Base-by-base conservation (phyloP, 2,797 vertebrate genomes). In the Pangasius mekongensis region DNA sequence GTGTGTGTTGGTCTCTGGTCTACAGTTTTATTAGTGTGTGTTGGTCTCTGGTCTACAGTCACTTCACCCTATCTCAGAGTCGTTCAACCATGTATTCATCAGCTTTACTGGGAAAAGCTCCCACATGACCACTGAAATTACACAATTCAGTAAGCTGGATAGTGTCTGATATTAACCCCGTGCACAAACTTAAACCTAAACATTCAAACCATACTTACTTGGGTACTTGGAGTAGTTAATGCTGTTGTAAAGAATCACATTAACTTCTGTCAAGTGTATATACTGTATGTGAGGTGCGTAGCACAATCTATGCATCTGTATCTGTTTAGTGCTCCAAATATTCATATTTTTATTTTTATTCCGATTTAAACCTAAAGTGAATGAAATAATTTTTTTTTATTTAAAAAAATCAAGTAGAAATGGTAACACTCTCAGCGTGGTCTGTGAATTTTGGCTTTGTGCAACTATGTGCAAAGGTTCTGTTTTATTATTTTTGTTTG, bases 31-130 rank as follows among this genome's bases (percentile, higher is more conserved):
- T 81, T 81, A 58, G 3, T 58, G 20, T 39, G 54, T 60, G 33
- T 39, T 81, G 54, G 52, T 81, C 78, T 56, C 77, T 78, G 52
- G 52, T 8, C n/a, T 78, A 78, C 30, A 80, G 77, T 80, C 77
- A 58, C 30, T 58, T 80, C 9, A 5, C 22, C 30, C n/a, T 80
- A 33, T 80, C 52, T 81, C 30, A 80, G 52, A 36, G n/a, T 80
- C 30, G n/a, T 81, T 81, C 77, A 81, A 58, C 54, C 77, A 80
- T 80, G 54, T 36, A 58, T 58, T 80, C 54, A 80, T 16, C 77
- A 78, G 76, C 76, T 54, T 78, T 78, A 54, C 54, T 56, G 49
- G 49, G 3, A 54, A 80, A 33, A 81, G 33, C 54, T 81, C 54
- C 30, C 77, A 24, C 33, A 60, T 81, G 77, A 58, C 77, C 30